Percentiles rank a stretch among this genome's conserved stretches.
Conservation (phyloP, 2,888 invertebrate genomes). For the Emmelina monodactyla region DNA sequence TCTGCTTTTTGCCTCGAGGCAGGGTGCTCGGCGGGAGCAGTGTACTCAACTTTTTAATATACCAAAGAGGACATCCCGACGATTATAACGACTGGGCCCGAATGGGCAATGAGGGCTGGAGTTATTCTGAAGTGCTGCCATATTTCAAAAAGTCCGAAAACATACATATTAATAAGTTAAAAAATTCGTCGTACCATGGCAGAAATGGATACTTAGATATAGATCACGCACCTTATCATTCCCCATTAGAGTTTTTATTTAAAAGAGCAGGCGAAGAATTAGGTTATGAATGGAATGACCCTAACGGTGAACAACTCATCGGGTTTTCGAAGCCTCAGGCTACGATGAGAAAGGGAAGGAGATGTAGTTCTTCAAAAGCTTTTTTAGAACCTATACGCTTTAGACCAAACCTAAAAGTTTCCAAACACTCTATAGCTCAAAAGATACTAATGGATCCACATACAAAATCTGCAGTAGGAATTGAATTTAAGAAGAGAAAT, state of each 20-base stretch:
- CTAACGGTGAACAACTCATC: constrained; percentile 69
- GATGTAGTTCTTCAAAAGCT: constrained; percentile 83
- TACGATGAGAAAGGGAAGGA: constrained; percentile 73
- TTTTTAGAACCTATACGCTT: constrained; percentile 73
- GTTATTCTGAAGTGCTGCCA: constrained; percentile 72
- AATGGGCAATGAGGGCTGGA: constrained; percentile 84
- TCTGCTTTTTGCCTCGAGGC: constrained; percentile 73
- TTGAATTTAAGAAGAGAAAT: constrained; percentile 73
- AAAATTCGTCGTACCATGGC: constrained; percentile 72
- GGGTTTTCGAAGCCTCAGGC: constrained; percentile 78
- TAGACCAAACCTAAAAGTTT: constrained; percentile 74
- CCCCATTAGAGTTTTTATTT: constrained; percentile 70
- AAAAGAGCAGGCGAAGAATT: constrained; percentile 72
- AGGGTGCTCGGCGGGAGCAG: constrained; percentile 77
- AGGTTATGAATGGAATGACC: constrained; percentile 75
- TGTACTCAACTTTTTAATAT: constrained; percentile 80
- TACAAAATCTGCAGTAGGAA: constrained; percentile 69
- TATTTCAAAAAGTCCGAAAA: constrained; percentile 85
- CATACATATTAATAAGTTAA: constrained; percentile 63
- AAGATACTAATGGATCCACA: constrained; percentile 71
- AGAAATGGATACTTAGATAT: constrained; percentile 74
- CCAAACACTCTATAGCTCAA: constrained; percentile 72
- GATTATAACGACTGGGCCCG: constrained; percentile 87
- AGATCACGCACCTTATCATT: constrained; percentile 69
- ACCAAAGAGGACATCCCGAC: constrained; percentile 78